Conservation (phyloP, 2,888 invertebrate genomes). For the Ophioninae sp. region DNA sequence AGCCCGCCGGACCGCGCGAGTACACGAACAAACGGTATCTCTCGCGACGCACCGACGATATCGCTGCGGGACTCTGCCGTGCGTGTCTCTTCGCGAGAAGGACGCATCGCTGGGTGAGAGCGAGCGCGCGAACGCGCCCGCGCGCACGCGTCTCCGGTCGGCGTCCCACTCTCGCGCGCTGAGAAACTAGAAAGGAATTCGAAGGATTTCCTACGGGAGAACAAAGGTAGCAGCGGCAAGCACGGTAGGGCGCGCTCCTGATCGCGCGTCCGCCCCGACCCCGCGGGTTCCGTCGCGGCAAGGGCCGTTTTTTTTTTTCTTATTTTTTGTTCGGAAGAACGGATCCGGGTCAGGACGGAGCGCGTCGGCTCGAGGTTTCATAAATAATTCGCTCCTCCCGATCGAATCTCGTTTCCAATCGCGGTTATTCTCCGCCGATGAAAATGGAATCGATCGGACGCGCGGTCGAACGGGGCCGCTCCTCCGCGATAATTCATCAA, state of each 20-base stretch:
- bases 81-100: background rate
- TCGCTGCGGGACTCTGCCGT: background rate
- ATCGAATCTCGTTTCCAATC: background rate
- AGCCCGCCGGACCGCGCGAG: background rate
- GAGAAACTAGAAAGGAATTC: conserved; percentile 62
- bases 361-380: no score
- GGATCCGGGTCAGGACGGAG: background rate
- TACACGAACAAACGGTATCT: background rate
- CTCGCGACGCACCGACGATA: background rate
- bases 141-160: no score
- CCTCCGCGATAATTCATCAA: background rate
- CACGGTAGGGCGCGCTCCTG: background rate
- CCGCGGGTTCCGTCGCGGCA: no score
- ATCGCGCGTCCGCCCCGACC: no score
- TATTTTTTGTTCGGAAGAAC: background rate
- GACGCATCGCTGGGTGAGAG: no score
- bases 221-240: conserved; percentile 14
- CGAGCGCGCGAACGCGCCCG: no score
- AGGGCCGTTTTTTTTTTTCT: no score
- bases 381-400: background rate
- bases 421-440: background rate
- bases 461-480: conserved; percentile 7
- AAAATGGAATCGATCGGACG: conserved; percentile 34
- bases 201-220: conserved; percentile 58
- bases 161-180: conserved; percentile 14